Evolutionary conservation across 2,888 invertebrate species (phyloP).

Genomic region (Lampropteryx suffumata): DNA sequence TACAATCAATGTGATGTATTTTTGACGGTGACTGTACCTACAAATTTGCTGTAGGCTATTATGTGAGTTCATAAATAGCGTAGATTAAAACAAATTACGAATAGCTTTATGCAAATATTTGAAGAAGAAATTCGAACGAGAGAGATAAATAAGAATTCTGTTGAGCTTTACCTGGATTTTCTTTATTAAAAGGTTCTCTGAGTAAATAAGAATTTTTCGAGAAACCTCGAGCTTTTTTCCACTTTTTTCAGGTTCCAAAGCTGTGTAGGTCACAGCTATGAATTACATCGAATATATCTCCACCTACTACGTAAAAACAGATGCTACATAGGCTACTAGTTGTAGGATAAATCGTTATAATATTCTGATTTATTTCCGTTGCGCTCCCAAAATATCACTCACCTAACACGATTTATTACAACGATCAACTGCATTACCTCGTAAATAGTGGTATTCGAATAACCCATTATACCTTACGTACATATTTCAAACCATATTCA

Average conservation of each 20-base stretch:
- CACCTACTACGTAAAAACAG: too few species aligned
- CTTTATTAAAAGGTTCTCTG: neutral
- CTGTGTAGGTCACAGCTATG: too few species aligned
- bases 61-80: constrained; percentile 11
- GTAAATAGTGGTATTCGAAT: constrained; percentile 10
- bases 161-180: constrained; percentile 8
- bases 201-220: neutral
- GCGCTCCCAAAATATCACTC: constrained; percentile 6
- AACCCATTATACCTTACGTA: constrained; percentile 3
- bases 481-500: too few species aligned
- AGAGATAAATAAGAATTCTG: constrained; percentile 5
- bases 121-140: constrained; percentile 6
- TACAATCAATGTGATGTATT: too few species aligned
- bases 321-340: too few species aligned
- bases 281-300: too few species aligned
- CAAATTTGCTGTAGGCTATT: neutral
- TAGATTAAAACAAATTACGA: constrained; percentile 19
- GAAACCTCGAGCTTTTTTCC: neutral
- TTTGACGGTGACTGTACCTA: neutral
- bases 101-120: constrained; percentile 19
- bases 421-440: neutral
- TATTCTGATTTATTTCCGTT: constrained; percentile 3
- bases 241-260: neutral
- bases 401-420: constrained; percentile 7
- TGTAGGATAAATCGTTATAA: too few species aligned